Conservation (phyloP, 2,113 vertebrate species). For the Eulemur rufifrons region DNA sequence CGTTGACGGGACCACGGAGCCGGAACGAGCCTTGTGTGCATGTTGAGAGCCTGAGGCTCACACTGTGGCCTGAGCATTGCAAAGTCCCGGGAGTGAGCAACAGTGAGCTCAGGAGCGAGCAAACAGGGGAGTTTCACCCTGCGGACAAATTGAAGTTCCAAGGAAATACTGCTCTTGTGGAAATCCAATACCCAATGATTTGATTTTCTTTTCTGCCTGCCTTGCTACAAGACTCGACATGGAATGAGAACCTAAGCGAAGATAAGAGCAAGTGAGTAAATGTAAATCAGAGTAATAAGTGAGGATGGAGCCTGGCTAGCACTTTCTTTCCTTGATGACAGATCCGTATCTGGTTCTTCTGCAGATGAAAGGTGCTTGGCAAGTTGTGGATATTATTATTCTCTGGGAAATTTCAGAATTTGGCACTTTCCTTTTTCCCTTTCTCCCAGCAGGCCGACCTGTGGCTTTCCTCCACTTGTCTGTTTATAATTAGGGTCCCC, state of each 20-base stretch:
- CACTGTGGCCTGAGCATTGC: background rate
- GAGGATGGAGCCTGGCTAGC: background rate
- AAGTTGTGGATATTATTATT: slow-evolving; percentile 48
- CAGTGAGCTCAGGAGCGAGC: no score
- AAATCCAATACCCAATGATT: background rate
- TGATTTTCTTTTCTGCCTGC: background rate
- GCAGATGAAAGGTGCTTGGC: slow-evolving; percentile 56
- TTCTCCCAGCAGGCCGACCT: slow-evolving; percentile 37
- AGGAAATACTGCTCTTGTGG: background rate
- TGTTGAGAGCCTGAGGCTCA: fast-evolving
- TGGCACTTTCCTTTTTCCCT: slow-evolving; percentile 37
- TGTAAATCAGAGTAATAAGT: background rate
- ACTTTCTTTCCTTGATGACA: background rate
- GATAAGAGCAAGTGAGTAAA: background rate
- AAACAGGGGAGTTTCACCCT: background rate
- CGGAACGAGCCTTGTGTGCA: fast-evolving
- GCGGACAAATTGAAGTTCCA: background rate
- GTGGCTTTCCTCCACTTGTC: background rate
- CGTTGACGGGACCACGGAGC: fast-evolving
- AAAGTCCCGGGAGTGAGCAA: fast-evolving
- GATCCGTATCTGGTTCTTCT: slow-evolving; percentile 40
- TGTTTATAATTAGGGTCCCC: slow-evolving; percentile 63
- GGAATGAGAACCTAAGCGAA: background rate
- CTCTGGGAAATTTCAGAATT: slow-evolving; percentile 54
- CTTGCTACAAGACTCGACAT: background rate